Evolutionary conservation across 1,140 invertebrate species (phyloP), one percentile per base, ranked within the genome.

Genomic region (Drosophila tropicalis): DNA sequence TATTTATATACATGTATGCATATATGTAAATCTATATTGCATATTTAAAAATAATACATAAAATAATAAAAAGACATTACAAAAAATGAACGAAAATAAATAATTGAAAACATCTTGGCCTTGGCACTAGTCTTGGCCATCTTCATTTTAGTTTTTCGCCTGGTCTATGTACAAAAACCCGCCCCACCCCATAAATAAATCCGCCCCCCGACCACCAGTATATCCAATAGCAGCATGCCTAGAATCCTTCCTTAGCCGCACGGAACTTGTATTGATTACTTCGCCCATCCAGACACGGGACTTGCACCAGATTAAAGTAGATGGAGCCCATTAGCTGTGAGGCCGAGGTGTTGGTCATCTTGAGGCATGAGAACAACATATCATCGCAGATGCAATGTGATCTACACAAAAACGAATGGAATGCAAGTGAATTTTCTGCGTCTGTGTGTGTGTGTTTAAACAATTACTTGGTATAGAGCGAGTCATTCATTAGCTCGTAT

Each of bases 381-480:
- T 96, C 94, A 86, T 98, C 97, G 91, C 97, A 98, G 13, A 93
- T 94, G 90, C 97, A 98, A 89, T 98, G 97, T 47, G 95, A 97
- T 93, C 93, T 94, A 86, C 39, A 44, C 12, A 12, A 5, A 13
- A 64, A 29, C 13, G 5, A 5, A 15, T 34, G 9, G 22, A 39
- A 12, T 34, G 19, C 36, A n/a, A 10, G 2, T 36, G 34, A 3
- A 36, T 10, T 0, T 12, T 36, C 34, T 39, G 32, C 1, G 29
- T 29, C 5, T 1, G 29, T 29, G 29, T 29, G 3, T 6, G 1
- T n/a, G 13, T 10, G 5, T 4, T 15, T 0, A 3, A 3, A 83
- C 81, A 29, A 5, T 94, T 92, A 96, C 95, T 97, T 98, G 74
- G 96, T 97, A 91, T 97, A 98, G 41, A 97, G 92, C 1, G 96